Evolutionary conservation across 37 sponge, comb jelly and placozoan genomes (phyloP), one percentile per base, ranked within the genome.

Genomic region (Hexactinellida sp.): DNA sequence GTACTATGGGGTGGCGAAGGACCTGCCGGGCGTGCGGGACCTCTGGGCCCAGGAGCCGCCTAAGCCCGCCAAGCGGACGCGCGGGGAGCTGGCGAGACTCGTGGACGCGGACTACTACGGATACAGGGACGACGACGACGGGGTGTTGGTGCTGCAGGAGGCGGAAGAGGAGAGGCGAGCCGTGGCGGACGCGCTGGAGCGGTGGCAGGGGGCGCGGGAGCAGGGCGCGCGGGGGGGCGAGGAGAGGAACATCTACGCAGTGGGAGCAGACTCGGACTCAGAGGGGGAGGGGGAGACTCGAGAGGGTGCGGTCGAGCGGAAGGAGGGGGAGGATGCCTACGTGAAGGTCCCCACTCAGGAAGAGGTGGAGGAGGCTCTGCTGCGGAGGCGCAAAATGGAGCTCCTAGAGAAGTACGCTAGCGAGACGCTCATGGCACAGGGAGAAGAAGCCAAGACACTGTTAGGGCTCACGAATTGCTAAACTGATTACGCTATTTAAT

Each of bases 91-190:
- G 35, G 89, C 91, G 25, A 89, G 88, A 54, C 37, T 55, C 38
- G 92, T 95, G n/a, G 95, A 97, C 85, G 95, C 98, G 32, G 95
- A 97, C 84, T 97, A 97, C 85, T 97, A 94, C 87, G 98, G 98
- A 0, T 97, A 97, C 89, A 83, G 95, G n/a, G 98, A 97, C 85
- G 98, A 97, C 38, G 98, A 97, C 30, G 98, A 97, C 89, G 98
- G 98, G 24, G 88, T 95, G 0, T 85, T 97, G 54, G 84, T 93
- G 23, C 90, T 91, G 16, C 39, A 89, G 52, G 98, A 97, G 89
- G 85, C 85, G 54, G 98, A 97, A 82, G 82, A 38, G 30, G 98
- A 97, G 86, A 88, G 85, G 34, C 87, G 55, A 88, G 95, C 90
- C 0, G 84, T 94, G 35, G 83, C 90, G 55, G 41, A 23, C 21